These are phyloP conservation scores for Palythoa grandiflora DNA, from an alignment of 92 coral and sea anemone species.

Conservation along the genomic window DNA sequence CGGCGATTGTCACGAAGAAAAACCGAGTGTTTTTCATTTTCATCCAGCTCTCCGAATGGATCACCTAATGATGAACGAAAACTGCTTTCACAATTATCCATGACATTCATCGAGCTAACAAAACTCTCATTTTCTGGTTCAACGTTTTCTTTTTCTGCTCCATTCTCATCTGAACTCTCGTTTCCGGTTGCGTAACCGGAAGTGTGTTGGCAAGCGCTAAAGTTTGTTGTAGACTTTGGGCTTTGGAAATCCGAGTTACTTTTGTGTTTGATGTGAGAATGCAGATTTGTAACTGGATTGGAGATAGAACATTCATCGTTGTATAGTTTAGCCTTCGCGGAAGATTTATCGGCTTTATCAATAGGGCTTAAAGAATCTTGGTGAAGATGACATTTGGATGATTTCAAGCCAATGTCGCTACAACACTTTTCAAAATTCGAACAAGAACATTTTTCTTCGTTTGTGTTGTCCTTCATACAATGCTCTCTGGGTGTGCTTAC, in stretches of 20 bases:
- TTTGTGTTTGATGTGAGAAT: not conserved
- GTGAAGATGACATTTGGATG: constrained; percentile 1
- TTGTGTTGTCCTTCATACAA: not conserved
- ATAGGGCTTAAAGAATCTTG: constrained; percentile 29
- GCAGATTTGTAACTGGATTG: not conserved
- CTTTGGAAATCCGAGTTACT: constrained; percentile 1
- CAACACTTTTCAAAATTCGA: not conserved
- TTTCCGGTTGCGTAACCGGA: constrained; percentile 65
- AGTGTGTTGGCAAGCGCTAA: constrained; percentile 30
- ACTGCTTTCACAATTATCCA: constrained; percentile 26
- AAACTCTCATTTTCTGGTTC: constrained; percentile 5
- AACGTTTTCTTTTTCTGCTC: constrained; percentile 22
- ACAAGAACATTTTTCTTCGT: not conserved
- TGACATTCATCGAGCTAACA: not conserved
- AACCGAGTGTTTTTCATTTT: not conserved
- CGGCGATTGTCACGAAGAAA: not conserved
- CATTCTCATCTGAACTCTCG: constrained; percentile 36
- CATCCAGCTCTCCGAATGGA: not conserved
- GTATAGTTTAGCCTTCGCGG: not conserved
- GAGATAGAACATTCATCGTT: not conserved
- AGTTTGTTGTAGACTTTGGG: not conserved
- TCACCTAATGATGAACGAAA: constrained; percentile 11
- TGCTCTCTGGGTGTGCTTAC: constrained; percentile 29
- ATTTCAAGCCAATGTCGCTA: not conserved
- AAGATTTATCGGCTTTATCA: constrained; percentile 20